Evolutionary conservation across 2,113 vertebrate species (phyloP).

Genomic region (Desmodus rotundus): DNA sequence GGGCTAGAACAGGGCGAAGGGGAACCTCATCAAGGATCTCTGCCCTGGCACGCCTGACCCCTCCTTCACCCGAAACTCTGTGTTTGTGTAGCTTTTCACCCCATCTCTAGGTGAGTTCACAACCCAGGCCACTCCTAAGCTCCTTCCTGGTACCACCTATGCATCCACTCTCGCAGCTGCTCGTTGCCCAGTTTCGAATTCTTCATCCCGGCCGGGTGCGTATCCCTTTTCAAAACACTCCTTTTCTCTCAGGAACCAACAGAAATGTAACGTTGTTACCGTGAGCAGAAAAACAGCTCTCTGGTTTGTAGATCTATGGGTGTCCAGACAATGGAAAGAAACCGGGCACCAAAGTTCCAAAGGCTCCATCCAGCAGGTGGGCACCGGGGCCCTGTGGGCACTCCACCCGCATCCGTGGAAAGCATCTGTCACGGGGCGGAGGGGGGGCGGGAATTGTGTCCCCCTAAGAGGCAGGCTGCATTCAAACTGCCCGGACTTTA

Average conservation of each 20-base stretch:
- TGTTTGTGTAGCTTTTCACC: no score
- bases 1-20: neutral
- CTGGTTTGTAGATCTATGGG: no score
- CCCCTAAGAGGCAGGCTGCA: no score
- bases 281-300: rapidly evolving
- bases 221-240: neutral
- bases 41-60: no score
- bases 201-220: neutral
- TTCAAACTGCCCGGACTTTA: neutral
- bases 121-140: no score
- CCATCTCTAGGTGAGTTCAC: no score
- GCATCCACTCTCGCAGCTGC: rapidly evolving
- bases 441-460: neutral
- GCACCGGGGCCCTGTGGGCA: rapidly evolving
- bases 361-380: no score
- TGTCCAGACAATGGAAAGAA: neutral
- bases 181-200: neutral
- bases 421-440: no score
- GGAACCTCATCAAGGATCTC: neutral
- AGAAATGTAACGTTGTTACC: neutral
- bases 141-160: no score
- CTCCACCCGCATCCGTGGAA: neutral
- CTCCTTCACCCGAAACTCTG: no score
- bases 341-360: neutral
- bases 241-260: neutral